Evolutionary conservation across 1,140 invertebrate species (phyloP), one percentile per base, ranked within the genome.

Genomic region (Bombus cullumanus): DNA sequence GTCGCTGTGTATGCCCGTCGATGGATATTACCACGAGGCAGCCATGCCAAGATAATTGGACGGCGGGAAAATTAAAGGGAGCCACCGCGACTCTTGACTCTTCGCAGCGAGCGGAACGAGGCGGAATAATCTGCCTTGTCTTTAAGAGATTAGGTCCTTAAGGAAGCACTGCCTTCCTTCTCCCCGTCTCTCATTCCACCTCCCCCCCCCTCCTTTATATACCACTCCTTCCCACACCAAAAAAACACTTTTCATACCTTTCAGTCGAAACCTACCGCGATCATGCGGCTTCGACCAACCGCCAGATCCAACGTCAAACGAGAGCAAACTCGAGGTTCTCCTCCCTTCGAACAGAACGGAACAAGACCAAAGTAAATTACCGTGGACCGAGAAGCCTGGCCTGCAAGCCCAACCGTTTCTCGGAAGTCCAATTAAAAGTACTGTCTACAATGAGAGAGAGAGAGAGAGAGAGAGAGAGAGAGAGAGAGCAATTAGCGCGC

Each of bases 21-120:
- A 43, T 83, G 80, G 77, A 88, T 72, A 88, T 89, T 88, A 89
- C 86, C 89, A 87, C 88, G 88, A 57, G 41, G 87, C 92, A 88
- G 89, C 88, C 89, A 89, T 90, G 75, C 86, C 62, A 76, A 81
- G 86, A 92, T 93, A 93, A 93, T 92, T 93, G 88, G 91, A 93
- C 90, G 92, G 91, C 91, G 89, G 88, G 88, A 91, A 93, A 92
- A 93, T 92, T 93, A 93, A 92, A 93, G 91, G 92, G 90, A 91
- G 87, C 76, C 85, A 79, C 84, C 72, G 85, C 41, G 78, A 77
- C 74, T 59, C 86, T 85, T 85, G 88, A 87, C 87, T 90, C 88
- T 89, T 88, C 79, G 83, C 75, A 84, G 28, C 87, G 62, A 90
- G 72, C 84, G 89, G 86, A 92, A 92, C 89, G 86, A 92, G 88